Evolutionary conservation across 1,140 invertebrate species (phyloP), one percentile per base, ranked within the genome.

Genomic region (Drosophila melanica): DNA sequence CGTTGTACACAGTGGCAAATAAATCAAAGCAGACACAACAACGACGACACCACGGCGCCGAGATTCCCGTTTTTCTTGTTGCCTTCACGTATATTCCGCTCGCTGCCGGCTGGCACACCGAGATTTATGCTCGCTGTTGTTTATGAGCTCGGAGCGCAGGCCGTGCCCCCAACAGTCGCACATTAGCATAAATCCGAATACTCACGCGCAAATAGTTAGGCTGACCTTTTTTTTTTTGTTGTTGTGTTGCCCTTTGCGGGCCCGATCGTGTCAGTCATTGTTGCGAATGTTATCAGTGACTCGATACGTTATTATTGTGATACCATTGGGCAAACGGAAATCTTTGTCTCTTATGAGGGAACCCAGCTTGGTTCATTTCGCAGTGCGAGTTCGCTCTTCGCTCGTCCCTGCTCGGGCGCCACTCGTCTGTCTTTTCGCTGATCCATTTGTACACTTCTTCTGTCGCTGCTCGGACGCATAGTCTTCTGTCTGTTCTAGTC

Each of bases 1-100:
- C 81, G 77, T 81, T 80, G 81, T 81, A 51, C 82, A 82, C 79
- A 60, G 18, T 68, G 53, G 65, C 68, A 87, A 79, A 87, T 87
- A 87, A 87, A 87, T 89, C 82, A 87, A 80, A 82, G 82, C 39
- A 39, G 70, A 63, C 42, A 60, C 55, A 47, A 35, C 75, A 75
- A 60, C 65, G 72, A 69, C 55, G 81, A 79, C 84, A 67, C 67
- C 70, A 65, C 42, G 72, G 59, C 66, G 63, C 50, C 68, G 57
- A 54, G 67, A 57, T 77, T 41, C 55, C 59, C 39, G 66, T 60
- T 58, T 44, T 30, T 33, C 41, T 44, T 58, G 23, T 58, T 58
- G 55, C 67, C 42, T 41, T 48, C 12, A 1, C 20, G 3, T 23
- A 27, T 39, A 18, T 18, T 20, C 44, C 16, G 14, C 57, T 37